Evolutionary conservation across 2,888 invertebrate genomes (phyloP).

Genomic region (Eupithecia subfuscata): DNA sequence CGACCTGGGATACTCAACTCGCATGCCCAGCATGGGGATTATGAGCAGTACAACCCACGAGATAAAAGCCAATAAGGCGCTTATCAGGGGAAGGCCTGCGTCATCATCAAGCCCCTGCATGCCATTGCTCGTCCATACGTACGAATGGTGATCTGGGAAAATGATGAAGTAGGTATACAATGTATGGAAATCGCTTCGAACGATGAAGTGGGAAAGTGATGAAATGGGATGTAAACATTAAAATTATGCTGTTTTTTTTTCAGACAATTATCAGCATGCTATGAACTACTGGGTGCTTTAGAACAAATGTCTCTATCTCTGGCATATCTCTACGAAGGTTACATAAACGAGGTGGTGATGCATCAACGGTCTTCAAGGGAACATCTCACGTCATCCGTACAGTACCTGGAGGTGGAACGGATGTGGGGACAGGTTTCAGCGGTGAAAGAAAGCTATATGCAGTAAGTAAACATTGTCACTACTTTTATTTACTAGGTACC

Average conservation of each 20-base stretch:
- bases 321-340: constrained; percentile 39
- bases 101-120: too few relatives aligned
- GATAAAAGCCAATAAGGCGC: too few relatives aligned
- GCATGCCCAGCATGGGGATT: too few relatives aligned
- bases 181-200: background rate
- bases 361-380: constrained; percentile 59
- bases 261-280: constrained; percentile 69
- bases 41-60: too few relatives aligned
- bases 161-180: too few relatives aligned
- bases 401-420: constrained; percentile 63
- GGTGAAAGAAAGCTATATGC: constrained; percentile 53
- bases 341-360: constrained; percentile 47
- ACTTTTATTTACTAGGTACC: too few relatives aligned
- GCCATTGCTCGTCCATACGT: too few relatives aligned
- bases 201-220: background rate
- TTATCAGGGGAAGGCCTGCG: too few relatives aligned
- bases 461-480: constrained; percentile 53
- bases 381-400: constrained; percentile 57
- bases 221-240: background rate
- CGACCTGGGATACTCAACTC: too few relatives aligned
- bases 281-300: constrained; percentile 63
- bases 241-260: constrained; percentile 35
- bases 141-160: too few relatives aligned
- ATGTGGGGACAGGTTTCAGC: constrained; percentile 45
- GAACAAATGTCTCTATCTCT: constrained; percentile 62